Evolutionary conservation across 2,888 invertebrate species (phyloP).

Genomic region (Tortricodes alternella): DNA sequence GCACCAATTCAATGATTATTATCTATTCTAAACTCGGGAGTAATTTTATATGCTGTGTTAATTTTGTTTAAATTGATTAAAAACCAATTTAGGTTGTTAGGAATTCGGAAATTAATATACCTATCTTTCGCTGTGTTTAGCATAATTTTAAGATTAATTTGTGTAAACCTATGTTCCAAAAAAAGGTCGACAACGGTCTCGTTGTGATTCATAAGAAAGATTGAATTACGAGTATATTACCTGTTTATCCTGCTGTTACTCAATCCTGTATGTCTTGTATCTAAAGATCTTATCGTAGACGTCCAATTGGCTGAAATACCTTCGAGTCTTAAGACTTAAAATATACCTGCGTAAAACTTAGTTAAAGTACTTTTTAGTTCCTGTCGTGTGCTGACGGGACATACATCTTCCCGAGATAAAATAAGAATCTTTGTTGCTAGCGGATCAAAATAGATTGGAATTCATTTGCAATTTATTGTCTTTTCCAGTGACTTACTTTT

Average conservation of each 20-base stretch:
- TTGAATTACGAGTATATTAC: no score
- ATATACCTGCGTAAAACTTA: constrained; percentile 4
- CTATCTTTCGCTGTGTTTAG: no score
- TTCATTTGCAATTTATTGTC: constrained; percentile 2
- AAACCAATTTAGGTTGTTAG: no score
- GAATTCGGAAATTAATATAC: no score
- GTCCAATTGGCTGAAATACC: constrained; percentile 1
- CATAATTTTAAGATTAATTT: no score
- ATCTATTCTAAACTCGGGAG: no score
- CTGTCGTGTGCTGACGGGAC: background rate
- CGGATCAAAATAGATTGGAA: constrained; percentile 12
- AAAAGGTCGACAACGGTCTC: no score
- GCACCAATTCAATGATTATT: no score
- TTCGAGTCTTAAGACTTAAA: background rate
- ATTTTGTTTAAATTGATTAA: no score
- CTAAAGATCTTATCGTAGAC: constrained; percentile 6
- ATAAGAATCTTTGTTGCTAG: constrained; percentile 9
- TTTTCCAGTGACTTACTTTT: background rate
- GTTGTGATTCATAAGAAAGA: no score
- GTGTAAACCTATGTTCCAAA: no score
- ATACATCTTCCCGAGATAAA: constrained; percentile 4
- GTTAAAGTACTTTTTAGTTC: constrained; percentile 13
- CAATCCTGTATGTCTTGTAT: background rate
- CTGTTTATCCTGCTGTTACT: background rate
- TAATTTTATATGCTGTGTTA: no score